phyloP scores from a whole-genome alignment of 2,888 invertebrate genomes.

The Alloplasta piceator region DNA sequence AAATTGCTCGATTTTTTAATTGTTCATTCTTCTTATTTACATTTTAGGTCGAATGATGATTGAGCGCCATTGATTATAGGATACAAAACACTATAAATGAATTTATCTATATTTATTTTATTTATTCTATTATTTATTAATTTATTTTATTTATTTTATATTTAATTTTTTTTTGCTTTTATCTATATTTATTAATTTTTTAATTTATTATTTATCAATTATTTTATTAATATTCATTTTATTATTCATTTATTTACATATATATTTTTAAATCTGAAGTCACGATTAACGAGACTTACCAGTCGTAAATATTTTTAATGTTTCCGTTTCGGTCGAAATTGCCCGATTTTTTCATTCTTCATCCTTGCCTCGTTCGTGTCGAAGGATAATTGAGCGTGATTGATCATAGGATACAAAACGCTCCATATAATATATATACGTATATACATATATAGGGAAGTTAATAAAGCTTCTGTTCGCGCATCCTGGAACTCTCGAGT shows the following conservation, averaged over 20 bases:
- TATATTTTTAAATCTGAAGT: slow-evolving; percentile 44
- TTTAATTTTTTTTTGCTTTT: too few species aligned
- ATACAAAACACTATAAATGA: background rate
- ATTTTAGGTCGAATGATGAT: slow-evolving; percentile 14
- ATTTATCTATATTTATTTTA: too few species aligned
- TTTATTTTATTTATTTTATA: too few species aligned
- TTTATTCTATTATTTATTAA: too few species aligned
- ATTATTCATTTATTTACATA: too few species aligned
- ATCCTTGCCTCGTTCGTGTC: slow-evolving; percentile 4
- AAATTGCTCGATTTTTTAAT: slow-evolving; percentile 21
- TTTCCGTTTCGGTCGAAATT: slow-evolving; percentile 51
- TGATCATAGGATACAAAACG: slow-evolving; percentile 8
- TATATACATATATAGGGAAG: background rate
- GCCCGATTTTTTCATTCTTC: slow-evolving; percentile 16
- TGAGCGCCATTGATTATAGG: slow-evolving; percentile 14
- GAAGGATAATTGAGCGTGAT: slow-evolving; percentile 34
- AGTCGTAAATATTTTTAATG: slow-evolving; percentile 38
- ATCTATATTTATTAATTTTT: too few species aligned
- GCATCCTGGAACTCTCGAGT: slow-evolving; percentile 6
- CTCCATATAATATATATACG: background rate
- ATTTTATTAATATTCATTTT: too few species aligned
- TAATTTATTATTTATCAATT: too few species aligned
- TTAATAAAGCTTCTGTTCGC: slow-evolving; percentile 4
- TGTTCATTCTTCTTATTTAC: slow-evolving; percentile 12
- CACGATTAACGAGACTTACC: slow-evolving; percentile 56